Evolutionary conservation across 2,797 vertebrate genomes (phyloP).

Genomic region (Falco biarmicus): DNA sequence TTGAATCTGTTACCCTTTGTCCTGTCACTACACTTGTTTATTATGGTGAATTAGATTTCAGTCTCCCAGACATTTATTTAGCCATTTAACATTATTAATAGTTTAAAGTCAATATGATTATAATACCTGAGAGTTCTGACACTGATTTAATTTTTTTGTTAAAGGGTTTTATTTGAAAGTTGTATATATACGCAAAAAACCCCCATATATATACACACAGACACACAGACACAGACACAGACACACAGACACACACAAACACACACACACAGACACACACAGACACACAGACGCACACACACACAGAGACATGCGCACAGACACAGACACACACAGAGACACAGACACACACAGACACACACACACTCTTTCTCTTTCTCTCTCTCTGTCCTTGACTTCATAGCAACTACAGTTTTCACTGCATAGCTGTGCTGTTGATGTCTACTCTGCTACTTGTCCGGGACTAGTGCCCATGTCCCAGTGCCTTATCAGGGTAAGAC

Average conservation of each 20-base stretch:
- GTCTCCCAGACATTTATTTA: not conserved
- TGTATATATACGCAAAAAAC: not conserved
- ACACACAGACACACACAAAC: too few relatives aligned
- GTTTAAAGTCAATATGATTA: not conserved
- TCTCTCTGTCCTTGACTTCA: not conserved
- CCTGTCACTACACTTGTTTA: not conserved
- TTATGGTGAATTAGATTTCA: not conserved
- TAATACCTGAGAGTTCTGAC: not conserved
- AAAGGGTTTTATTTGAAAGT: not conserved
- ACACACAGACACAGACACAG: not conserved
- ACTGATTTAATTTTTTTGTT: not conserved
- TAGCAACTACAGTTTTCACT: not conserved
- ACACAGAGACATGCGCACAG: not conserved
- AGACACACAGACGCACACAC: not conserved
- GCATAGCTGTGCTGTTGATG: not conserved
- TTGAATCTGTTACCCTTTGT: too few relatives aligned
- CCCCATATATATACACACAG: not conserved
- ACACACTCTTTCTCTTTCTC: too few relatives aligned
- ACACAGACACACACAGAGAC: too few relatives aligned
- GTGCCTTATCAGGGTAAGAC: not conserved
- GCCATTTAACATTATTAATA: not conserved
- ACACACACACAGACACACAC: too few relatives aligned
- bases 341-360: too few relatives aligned
- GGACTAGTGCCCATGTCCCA: too few relatives aligned
- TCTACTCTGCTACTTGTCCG: not conserved